These are phyloP conservation scores for cat (Felis catus) DNA, from an alignment of 2,113 vertebrate species.

Conservation along the genomic window F.catus_Fca126_mat1.0 CM031424.1:25521501-25522000, in stretches of 20 bases:
- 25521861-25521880: background rate
- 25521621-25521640: background rate
- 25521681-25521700: background rate
- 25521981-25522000: background rate
- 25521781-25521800: background rate
- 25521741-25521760: background rate
- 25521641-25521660: background rate
- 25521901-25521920: background rate
- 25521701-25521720: background rate
- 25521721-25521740: no score
- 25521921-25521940: background rate
- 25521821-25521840: background rate
- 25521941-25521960: background rate
- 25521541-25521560: background rate
- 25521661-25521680: background rate
- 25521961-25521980: background rate
- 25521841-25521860: background rate
- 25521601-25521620: background rate
- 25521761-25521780: background rate
- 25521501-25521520: background rate
- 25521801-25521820: background rate
- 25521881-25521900: background rate
- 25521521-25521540: background rate
- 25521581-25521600: background rate
- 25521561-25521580: background rate